phyloP scores from a whole-genome alignment of 1,140 invertebrate species.

The Drosophila repletoides region DNA sequence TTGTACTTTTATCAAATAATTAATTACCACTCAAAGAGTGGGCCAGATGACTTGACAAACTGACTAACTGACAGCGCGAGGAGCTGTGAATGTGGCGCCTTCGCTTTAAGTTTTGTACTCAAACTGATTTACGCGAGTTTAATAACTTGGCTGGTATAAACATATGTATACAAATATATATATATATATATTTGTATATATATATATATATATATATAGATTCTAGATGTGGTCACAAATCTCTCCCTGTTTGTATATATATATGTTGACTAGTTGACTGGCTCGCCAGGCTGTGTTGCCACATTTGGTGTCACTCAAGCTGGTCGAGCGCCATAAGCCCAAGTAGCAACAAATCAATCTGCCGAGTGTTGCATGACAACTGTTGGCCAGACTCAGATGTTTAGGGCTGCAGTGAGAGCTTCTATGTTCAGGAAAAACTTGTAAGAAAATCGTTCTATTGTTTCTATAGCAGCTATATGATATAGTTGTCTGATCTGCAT shows the following conservation, averaged over 20 bases:
- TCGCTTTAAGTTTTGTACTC: conserved; percentile 2
- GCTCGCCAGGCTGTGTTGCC: neutral
- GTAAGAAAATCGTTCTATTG: too few species aligned
- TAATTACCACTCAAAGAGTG: conserved; percentile 55
- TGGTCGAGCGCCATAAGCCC: neutral
- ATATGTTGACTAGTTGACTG: neutral
- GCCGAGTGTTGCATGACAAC: neutral
- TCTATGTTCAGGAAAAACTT: neutral
- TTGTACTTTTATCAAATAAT: conserved; percentile 77
- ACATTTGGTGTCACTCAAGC: conserved; percentile 32
- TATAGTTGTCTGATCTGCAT: too few species aligned
- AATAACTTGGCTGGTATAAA: conserved; percentile 22
- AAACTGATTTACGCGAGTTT: conserved; percentile 39
- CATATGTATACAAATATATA: neutral
- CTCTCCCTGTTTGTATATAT: neutral
- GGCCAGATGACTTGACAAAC: conserved; percentile 13
- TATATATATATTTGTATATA: neutral
- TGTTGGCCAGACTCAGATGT: conserved; percentile 1
- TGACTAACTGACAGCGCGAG: conserved; percentile 2
- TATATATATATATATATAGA: neutral
- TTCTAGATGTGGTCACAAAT: neutral
- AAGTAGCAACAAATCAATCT: conserved; percentile 31
- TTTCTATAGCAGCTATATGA: too few species aligned
- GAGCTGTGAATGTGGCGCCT: conserved; percentile 16
- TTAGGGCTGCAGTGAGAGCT: conserved; percentile 1